phyloP scores from a whole-genome alignment of 2,888 invertebrate genomes.

The Monopis laevigella region DNA sequence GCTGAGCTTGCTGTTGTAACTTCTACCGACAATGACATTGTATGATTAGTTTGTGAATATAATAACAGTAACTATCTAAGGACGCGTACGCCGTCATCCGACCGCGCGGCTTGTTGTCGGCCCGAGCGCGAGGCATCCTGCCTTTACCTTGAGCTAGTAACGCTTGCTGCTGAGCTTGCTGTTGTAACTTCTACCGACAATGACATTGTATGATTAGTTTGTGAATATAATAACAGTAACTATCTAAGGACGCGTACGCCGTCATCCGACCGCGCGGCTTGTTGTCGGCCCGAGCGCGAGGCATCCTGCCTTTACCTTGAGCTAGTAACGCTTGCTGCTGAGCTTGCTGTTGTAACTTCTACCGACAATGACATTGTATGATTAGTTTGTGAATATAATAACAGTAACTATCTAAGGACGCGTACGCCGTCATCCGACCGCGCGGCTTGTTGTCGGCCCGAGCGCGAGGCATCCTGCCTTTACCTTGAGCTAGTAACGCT shows the following conservation, averaged over 20 bases:
- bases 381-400: no score
- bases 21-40: no score
- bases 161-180: constrained; percentile 49
- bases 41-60: no score
- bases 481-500: constrained; percentile 56
- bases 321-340: constrained; percentile 60
- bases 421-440: constrained; percentile 95
- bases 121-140: constrained; percentile 77
- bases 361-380: no score
- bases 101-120: constrained; percentile 88
- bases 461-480: constrained; percentile 77
- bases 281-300: constrained; percentile 75
- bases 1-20: constrained; percentile 46
- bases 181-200: constrained; percentile 51
- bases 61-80: no score
- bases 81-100: constrained; percentile 96
- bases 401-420: no score
- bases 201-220: no score
- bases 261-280: constrained; percentile 96
- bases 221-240: no score
- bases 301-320: constrained; percentile 74
- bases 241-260: constrained; percentile 96
- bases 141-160: constrained; percentile 65
- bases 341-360: constrained; percentile 47
- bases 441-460: constrained; percentile 85